phyloP scores from a whole-genome alignment of 2,113 vertebrate genomes.

The Sminthopsis crassicaudata region DNA sequence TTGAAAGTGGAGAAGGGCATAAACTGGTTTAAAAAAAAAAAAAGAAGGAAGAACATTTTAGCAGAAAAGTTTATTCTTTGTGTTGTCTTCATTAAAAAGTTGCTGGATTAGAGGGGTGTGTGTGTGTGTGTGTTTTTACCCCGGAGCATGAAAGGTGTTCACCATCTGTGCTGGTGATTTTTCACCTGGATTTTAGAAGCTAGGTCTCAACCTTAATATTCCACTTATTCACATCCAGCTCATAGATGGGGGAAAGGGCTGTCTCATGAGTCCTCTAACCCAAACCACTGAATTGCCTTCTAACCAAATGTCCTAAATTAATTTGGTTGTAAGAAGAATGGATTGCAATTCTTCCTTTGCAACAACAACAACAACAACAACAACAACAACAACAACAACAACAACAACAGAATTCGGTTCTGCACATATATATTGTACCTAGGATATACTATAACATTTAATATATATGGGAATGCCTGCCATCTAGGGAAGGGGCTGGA shows the following conservation, averaged over 20 bases:
- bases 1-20: not conserved
- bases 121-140: not conserved
- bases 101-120: not conserved
- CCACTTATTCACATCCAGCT: too few species aligned
- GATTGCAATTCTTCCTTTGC: too few species aligned
- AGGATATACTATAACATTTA: too few species aligned
- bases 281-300: not conserved
- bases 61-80: not conserved
- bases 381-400: too few species aligned
- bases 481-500: too few species aligned
- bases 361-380: too few species aligned
- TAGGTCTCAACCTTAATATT: not conserved
- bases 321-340: slow-evolving; percentile 41
- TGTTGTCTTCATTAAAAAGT: not conserved
- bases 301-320: not conserved
- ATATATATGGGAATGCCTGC: too few species aligned
- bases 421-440: too few species aligned
- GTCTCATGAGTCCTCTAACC: not conserved
- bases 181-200: not conserved
- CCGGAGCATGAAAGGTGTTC: not conserved
- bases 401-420: too few species aligned
- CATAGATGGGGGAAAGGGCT: not conserved
- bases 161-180: not conserved
- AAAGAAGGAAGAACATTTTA: not conserved
- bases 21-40: not conserved